A percentile compares a stretch with the other conserved stretches of the same genome.
Conservation (phyloP, 2,797 vertebrate species). For the Menidia menidia region DNA sequence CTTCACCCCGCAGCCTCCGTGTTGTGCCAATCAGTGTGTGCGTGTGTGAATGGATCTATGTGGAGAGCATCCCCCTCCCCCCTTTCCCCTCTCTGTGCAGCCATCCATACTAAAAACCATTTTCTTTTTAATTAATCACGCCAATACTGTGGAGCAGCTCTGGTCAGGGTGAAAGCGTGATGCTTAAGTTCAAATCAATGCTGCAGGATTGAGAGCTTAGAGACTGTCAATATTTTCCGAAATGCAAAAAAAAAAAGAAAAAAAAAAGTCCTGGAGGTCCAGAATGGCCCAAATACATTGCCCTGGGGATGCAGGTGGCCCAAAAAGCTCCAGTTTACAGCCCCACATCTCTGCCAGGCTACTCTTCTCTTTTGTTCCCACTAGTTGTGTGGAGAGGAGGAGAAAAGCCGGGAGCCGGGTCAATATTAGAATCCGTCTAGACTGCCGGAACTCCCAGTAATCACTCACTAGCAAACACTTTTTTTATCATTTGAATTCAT, state of each 20-base stretch:
- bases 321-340: conserved; percentile 53
- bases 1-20: conserved; percentile 45
- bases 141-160: conserved; percentile 81
- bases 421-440: neutral
- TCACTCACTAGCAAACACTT: neutral
- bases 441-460: neutral
- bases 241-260: conserved; percentile 84
- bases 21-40: conserved; percentile 34
- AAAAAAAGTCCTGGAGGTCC: conserved; percentile 74
- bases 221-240: conserved; percentile 81
- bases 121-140: conserved; percentile 92
- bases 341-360: conserved; percentile 24
- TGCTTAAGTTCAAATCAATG: conserved; percentile 88
- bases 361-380: conserved; percentile 62
- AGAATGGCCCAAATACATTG: conserved; percentile 80
- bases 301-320: conserved; percentile 65
- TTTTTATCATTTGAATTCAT: neutral
- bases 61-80: conserved; percentile 18
- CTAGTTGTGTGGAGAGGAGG: conserved; percentile 51
- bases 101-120: conserved; percentile 86
- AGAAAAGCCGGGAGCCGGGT: neutral
- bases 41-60: conserved; percentile 26
- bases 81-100: conserved; percentile 72
- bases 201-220: conserved; percentile 61
- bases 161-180: conserved; percentile 54